Percentiles rank a stretch among this genome's conserved stretches.
phyloP scores from a whole-genome alignment of 2,113 vertebrate genomes.

The Upupa epops region DNA sequence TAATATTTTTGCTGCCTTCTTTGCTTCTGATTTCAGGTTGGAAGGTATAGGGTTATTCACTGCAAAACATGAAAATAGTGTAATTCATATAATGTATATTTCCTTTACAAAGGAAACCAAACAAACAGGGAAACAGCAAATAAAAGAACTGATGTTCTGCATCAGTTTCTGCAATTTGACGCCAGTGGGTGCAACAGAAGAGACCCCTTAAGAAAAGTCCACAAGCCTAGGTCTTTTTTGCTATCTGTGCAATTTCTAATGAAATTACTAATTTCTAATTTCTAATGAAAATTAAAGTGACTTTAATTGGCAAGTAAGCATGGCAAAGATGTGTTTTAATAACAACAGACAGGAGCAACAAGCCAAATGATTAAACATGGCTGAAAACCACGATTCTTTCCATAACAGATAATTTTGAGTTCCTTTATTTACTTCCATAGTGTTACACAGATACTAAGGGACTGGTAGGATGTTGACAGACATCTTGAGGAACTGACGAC shows the following conservation, averaged over 20 bases:
- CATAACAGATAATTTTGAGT: not conserved
- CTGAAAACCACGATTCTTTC: not conserved
- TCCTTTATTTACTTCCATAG: not conserved
- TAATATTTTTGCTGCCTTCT: slow-evolving; percentile 96
- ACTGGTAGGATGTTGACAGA: not conserved
- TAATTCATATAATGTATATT: not conserved
- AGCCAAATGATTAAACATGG: too few species aligned
- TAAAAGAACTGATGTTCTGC: not conserved
- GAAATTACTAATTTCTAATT: too few species aligned
- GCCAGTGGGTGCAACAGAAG: not conserved
- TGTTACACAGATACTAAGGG: not conserved
- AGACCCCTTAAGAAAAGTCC: not conserved
- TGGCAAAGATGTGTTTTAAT: too few species aligned
- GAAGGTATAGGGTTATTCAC: slow-evolving; percentile 97
- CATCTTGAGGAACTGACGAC: not conserved
- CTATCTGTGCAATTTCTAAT: not conserved
- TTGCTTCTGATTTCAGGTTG: slow-evolving; percentile 92
- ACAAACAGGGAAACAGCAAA: not conserved
- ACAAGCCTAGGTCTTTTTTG: not conserved
- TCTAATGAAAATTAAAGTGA: too few species aligned
- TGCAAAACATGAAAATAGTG: slow-evolving; percentile 54
- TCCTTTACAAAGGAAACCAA: not conserved
- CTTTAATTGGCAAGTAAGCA: too few species aligned
- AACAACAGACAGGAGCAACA: too few species aligned
- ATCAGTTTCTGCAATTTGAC: not conserved